A percentile compares a stretch with the other conserved stretches of the same genome.
Conservation (phyloP, 2,888 invertebrate genomes). For the Caenorhabditis wallacei region DNA sequence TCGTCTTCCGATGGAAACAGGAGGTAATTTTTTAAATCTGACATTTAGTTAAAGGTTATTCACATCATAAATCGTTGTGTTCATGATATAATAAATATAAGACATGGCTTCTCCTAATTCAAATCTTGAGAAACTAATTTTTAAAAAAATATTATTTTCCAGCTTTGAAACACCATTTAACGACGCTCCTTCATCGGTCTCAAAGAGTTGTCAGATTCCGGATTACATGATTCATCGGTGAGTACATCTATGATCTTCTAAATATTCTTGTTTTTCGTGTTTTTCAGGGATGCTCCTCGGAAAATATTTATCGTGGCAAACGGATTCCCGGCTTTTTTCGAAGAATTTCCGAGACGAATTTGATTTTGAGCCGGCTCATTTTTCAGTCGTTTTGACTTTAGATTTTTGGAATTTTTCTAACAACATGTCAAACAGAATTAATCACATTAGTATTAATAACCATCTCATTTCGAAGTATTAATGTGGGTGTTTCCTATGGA, state of each 20-base stretch:
- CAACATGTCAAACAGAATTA: background rate
- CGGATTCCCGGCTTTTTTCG: slow-evolving; percentile 70
- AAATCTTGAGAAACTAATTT: background rate
- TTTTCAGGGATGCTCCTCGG: slow-evolving; percentile 67
- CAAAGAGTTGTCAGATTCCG: slow-evolving; percentile 54
- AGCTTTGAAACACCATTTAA: slow-evolving; percentile 52
- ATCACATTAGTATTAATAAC: slow-evolving; percentile 45
- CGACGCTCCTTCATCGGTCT: slow-evolving; percentile 20
- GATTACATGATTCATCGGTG: slow-evolving; percentile 63
- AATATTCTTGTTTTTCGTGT: background rate
- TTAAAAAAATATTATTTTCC: slow-evolving; percentile 10
- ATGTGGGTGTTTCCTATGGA: background rate
- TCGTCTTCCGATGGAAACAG: slow-evolving; percentile 60
- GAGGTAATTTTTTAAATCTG: slow-evolving; percentile 34
- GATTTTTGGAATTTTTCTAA: background rate
- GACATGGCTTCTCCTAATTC: slow-evolving; percentile 3
- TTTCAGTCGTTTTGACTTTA: background rate
- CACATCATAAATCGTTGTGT: too few species aligned
- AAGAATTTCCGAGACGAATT: slow-evolving; percentile 68
- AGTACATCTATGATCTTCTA: slow-evolving; percentile 3
- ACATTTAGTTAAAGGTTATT: background rate
- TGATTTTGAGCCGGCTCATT: background rate
- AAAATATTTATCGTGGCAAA: slow-evolving; percentile 71
- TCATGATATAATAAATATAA: too few species aligned
- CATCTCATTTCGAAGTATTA: slow-evolving; percentile 59